Percentiles rank a stretch among this genome's conserved stretches.
phyloP scores from a whole-genome alignment of 2,113 vertebrate species.

The Okapia johnstoni region DNA sequence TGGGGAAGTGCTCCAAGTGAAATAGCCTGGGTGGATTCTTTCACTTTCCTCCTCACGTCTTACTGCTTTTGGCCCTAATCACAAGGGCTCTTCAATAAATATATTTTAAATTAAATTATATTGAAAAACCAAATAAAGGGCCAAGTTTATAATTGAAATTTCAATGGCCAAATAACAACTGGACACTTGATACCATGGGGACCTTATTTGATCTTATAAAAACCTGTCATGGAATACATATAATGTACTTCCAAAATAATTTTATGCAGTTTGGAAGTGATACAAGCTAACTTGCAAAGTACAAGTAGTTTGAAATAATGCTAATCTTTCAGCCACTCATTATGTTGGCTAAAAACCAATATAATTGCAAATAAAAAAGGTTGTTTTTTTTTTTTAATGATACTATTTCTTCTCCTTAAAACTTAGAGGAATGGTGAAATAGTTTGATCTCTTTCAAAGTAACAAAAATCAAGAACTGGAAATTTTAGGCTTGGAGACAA shows the following conservation, averaged over 20 bases:
- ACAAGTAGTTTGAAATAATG: conserved; percentile 42
- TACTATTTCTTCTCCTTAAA: neutral
- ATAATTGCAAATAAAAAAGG: neutral
- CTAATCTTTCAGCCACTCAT: conserved; percentile 41
- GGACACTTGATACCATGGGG: neutral
- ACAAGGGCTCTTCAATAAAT: neutral
- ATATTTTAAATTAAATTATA: conserved; percentile 7
- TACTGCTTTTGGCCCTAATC: neutral
- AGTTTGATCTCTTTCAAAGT: neutral
- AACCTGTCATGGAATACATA: conserved; percentile 9
- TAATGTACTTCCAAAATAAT: conserved; percentile 41
- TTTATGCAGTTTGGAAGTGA: conserved; percentile 29
- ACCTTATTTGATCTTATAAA: neutral
- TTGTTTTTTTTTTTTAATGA: neutral
- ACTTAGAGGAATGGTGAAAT: neutral
- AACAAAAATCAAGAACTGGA: neutral
- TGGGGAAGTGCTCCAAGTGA: neutral
- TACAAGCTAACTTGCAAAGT: neutral
- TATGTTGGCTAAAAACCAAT: conserved; percentile 32
- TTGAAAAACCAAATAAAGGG: neutral
- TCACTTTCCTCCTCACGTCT: rapidly evolving
- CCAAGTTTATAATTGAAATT: neutral
- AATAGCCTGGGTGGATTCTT: neutral
- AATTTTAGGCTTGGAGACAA: neutral
- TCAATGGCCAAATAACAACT: neutral